Base-by-base conservation (phyloP, 2,113 vertebrate genomes). In the Gnathonemus echidnorhynchus region DNA sequence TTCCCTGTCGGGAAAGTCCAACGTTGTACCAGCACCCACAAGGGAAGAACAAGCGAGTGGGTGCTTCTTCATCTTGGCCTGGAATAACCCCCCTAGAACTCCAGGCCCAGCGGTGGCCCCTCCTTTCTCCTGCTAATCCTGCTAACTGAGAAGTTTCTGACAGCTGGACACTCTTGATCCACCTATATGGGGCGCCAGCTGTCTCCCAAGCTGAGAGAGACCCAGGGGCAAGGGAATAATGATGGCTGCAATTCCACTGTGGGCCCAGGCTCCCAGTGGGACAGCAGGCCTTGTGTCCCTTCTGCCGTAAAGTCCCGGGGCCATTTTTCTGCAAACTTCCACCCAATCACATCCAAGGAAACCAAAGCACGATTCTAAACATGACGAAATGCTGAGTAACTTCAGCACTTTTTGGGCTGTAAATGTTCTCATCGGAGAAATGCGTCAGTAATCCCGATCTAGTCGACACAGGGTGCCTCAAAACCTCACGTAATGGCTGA, bases 151-250 rank as follows among this genome's bases (percentile, higher is more conserved):
- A 42, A 70, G 46, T 84, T 56, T 21, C 9, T 48, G 83, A 66
- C 56, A 85, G 48, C 6, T 87, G 9, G 66, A n/a, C 15, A n/a
- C 88, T 52, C 21, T 86, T 48, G 77, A 52, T n/a, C 45, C 58
- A 85, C 46, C 66, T 58, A 49, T 74, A 21, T 50, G 49, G 49
- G 77, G 77, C 31, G 53, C 39, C 87, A 45, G n/a, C 19, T 31
- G 49, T 88, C 66, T 89, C 66, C 74, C 88, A 87, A 88, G 56
- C 48, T 87, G 49, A 53, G 52, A 46, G 74, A 87, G 58, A 83
- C 88, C 84, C 83, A 87, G 88, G 88, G 90, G 74, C 53, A 62
- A 52, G 48, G 66, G 83, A 62, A n/a, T 89, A 83, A 77, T 87
- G 58, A 87, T 84, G 88, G 66, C 62, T 89, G 21, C 10, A 56